phyloP scores from a whole-genome alignment of 2,113 vertebrate species.

The Phrynosoma platyrhinos region DNA sequence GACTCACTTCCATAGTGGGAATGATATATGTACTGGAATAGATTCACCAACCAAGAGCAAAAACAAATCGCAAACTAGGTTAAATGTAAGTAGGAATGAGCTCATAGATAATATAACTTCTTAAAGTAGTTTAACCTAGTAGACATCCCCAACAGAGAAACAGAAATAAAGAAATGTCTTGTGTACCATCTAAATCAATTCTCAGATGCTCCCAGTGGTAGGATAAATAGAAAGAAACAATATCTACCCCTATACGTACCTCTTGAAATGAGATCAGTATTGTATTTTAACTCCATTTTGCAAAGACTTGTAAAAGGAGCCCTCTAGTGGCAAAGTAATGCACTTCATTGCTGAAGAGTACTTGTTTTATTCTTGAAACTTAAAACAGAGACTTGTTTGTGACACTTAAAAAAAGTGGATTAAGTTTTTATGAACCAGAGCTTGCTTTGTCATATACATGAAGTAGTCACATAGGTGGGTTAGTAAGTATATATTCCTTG shows the following conservation, averaged over 20 bases:
- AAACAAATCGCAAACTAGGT: no score
- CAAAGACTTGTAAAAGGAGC: slow-evolving; percentile 15
- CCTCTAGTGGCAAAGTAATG: slow-evolving; percentile 18
- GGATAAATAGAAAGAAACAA: neutral
- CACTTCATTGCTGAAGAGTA: neutral
- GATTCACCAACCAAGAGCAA: no score
- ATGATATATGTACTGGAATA: no score
- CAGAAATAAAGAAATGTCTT: neutral
- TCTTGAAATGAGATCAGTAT: neutral
- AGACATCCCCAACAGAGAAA: no score
- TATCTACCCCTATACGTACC: neutral
- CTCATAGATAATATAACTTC: no score
- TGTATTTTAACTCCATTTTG: neutral
- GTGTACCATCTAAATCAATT: neutral
- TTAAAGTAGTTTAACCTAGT: no score
- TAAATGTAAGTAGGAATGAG: no score
- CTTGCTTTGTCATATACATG: neutral
- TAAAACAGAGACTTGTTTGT: neutral
- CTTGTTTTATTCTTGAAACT: neutral
- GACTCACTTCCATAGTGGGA: no score
- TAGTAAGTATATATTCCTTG: neutral
- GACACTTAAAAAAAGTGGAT: neutral
- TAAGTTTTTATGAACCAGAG: neutral
- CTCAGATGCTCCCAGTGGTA: neutral
- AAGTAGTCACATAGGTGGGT: neutral